Evolutionary conservation across 2,113 vertebrate species (phyloP).

Genomic region (Cyanocitta stelleri): DNA sequence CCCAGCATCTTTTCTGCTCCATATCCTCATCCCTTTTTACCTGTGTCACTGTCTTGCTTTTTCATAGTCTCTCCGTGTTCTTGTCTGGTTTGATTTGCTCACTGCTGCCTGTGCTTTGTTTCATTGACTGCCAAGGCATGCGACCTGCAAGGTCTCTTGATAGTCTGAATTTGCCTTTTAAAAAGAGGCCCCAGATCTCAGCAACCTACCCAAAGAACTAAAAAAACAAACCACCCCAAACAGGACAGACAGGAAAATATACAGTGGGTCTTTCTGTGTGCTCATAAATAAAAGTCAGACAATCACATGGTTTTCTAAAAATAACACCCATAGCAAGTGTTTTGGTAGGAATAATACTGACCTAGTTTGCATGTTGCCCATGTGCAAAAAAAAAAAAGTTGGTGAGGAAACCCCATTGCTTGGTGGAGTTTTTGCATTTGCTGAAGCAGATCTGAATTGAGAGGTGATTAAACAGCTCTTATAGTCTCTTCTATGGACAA

Average conservation of each 20-base stretch:
- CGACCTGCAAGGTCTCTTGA: background rate
- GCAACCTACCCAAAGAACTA: background rate
- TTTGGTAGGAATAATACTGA: conserved; percentile 41
- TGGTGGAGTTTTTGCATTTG: background rate
- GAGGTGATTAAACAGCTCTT: background rate
- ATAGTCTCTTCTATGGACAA: background rate
- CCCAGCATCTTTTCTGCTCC: background rate
- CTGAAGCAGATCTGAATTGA: background rate
- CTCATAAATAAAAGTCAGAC: conserved; percentile 56
- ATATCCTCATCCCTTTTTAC: background rate
- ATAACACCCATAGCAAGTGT: conserved; percentile 13
- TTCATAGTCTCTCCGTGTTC: background rate
- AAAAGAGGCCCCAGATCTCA: background rate
- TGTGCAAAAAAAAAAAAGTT: background rate
- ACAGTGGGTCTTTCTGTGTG: conserved; percentile 8
- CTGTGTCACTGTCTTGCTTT: background rate
- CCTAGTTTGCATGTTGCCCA: conserved; percentile 41
- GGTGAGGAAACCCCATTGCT: background rate
- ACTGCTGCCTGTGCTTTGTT: background rate
- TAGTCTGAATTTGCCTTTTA: background rate
- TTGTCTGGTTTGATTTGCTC: background rate
- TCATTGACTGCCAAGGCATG: background rate
- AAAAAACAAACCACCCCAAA: background rate
- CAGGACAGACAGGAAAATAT: conserved; percentile 36
- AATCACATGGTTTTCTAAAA: conserved; percentile 50